A percentile compares a stretch with the other conserved stretches of the same genome.
These are phyloP conservation scores for Embiotoca jacksoni DNA, from an alignment of 2,113 vertebrate species.

Conservation along the genomic window DNA sequence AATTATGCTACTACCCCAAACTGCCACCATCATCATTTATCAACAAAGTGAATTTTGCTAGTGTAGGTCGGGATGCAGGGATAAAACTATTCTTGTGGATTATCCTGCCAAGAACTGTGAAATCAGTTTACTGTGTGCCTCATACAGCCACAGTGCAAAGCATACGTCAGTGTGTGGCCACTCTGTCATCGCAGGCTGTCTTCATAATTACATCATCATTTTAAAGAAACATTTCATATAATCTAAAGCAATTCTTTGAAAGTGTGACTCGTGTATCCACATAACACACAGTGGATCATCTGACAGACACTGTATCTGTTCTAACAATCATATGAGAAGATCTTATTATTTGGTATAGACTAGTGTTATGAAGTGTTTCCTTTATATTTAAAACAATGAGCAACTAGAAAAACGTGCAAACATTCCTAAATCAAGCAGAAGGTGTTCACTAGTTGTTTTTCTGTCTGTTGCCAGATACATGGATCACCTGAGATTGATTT, in stretches of 20 bases:
- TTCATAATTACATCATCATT: slow-evolving; percentile 49
- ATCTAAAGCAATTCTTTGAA: slow-evolving; percentile 49
- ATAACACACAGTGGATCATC: background rate
- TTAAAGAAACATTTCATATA: slow-evolving; percentile 50
- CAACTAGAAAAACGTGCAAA: background rate
- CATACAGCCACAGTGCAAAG: slow-evolving; percentile 51
- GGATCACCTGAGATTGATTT: background rate
- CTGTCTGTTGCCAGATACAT: background rate
- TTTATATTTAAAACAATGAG: background rate
- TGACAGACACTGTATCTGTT: background rate
- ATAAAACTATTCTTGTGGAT: slow-evolving; percentile 60
- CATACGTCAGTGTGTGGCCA: background rate
- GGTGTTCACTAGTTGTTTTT: background rate
- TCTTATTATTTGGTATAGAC: background rate
- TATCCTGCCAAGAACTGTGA: slow-evolving; percentile 61
- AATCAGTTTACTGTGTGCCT: slow-evolving; percentile 62
- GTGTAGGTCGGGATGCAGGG: slow-evolving; percentile 42
- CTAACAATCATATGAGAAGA: background rate
- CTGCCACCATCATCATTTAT: slow-evolving; percentile 36
- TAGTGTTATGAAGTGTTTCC: background rate
- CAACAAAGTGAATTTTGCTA: slow-evolving; percentile 39
- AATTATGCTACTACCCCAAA: slow-evolving; percentile 16
- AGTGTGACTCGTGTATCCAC: slow-evolving; percentile 22
- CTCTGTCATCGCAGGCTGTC: slow-evolving; percentile 29
- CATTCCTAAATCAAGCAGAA: background rate